A percentile compares a stretch with the other conserved stretches of the same genome.
Conservation (phyloP, 2,888 invertebrate species). For the Melieria omissa region DNA sequence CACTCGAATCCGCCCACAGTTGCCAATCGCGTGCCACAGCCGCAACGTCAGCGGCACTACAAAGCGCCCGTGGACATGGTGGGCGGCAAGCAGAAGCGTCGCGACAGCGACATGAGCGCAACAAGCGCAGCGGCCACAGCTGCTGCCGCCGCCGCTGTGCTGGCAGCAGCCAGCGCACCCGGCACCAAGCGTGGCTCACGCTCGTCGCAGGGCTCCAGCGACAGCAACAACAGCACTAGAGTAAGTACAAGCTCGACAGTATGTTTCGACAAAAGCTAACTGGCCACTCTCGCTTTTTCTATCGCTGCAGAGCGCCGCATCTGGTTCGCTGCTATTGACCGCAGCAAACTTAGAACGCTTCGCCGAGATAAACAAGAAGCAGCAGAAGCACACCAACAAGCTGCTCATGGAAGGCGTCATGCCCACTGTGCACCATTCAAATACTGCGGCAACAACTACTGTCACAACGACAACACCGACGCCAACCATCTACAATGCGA, state of each 20-base stretch:
- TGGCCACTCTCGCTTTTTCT: neutral
- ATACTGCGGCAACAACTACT: conserved; percentile 34
- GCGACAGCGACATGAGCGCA: conserved; percentile 42
- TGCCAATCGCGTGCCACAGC: conserved; percentile 34
- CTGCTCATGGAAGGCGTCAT: conserved; percentile 42
- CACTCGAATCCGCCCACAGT: conserved; percentile 57
- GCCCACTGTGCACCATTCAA: conserved; percentile 31
- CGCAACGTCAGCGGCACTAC: conserved; percentile 17
- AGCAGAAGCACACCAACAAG: conserved; percentile 48
- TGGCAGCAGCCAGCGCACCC: conserved; percentile 39
- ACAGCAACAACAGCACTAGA: conserved; percentile 81
- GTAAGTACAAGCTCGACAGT: conserved; percentile 68
- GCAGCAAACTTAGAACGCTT: conserved; percentile 77
- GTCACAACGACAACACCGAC: too few relatives aligned
- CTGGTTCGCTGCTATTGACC: conserved; percentile 81
- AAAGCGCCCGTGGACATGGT: too few relatives aligned
- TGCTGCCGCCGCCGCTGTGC: conserved; percentile 50
- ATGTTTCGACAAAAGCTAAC: conserved; percentile 2
- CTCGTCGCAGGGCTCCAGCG: conserved; percentile 77
- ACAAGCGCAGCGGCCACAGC: conserved; percentile 48
- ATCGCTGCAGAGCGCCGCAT: conserved; percentile 77
- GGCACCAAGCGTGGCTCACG: conserved; percentile 70
- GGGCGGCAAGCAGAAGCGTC: neutral
- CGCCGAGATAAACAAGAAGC: conserved; percentile 70
- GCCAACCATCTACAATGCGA: conserved; percentile 51